Conservation (phyloP, 2,797 vertebrate genomes). For the Phoeniculus purpureus region DNA sequence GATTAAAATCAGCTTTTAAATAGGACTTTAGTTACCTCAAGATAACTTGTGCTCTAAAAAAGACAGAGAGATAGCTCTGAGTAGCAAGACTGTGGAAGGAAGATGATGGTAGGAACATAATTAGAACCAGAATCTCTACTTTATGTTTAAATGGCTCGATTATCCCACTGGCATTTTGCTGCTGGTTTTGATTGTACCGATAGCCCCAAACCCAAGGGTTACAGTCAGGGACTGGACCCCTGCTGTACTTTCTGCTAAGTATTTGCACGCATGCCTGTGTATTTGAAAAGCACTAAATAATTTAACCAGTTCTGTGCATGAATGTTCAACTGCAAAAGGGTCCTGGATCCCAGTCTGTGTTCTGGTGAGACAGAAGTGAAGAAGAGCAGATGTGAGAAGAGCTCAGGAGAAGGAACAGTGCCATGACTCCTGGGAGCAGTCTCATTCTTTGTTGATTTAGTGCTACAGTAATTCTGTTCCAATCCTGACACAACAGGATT, state of each 20-base stretch:
- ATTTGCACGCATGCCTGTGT: too few species aligned
- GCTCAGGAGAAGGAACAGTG: not conserved
- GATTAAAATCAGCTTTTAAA: slow-evolving; percentile 4
- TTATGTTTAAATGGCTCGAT: not conserved
- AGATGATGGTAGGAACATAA: not conserved
- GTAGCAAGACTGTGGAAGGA: not conserved
- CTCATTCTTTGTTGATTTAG: not conserved
- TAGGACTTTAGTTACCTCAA: not conserved
- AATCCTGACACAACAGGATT: not conserved
- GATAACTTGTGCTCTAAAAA: not conserved
- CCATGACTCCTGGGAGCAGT: not conserved
- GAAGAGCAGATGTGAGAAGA: not conserved
- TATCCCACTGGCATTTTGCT: not conserved
- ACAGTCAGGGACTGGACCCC: not conserved
- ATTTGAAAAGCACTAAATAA: too few species aligned
- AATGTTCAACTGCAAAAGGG: not conserved
- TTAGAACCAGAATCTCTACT: not conserved
- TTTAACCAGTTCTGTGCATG: accelerated
- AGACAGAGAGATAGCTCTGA: not conserved
- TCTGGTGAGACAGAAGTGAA: not conserved
- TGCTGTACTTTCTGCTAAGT: not conserved
- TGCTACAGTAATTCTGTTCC: not conserved
- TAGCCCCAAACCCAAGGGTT: not conserved
- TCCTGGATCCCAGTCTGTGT: not conserved
- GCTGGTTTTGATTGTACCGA: not conserved